phyloP scores from a whole-genome alignment of 1,140 invertebrate species.

The Sitodiplosis mosellana region DNA sequence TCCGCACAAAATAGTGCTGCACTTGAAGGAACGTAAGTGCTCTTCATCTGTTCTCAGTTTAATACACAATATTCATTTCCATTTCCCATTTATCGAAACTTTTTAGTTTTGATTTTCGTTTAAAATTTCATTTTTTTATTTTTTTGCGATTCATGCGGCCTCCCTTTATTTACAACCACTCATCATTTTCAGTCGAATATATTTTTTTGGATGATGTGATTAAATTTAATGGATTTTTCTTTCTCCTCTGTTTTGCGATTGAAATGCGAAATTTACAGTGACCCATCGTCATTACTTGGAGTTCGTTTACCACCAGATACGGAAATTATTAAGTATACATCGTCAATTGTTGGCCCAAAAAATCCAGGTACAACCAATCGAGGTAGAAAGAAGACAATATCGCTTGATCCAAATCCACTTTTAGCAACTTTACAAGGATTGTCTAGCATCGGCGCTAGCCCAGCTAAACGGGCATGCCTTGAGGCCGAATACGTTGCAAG shows the following conservation, averaged over 20 bases:
- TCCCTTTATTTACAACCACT: too few species aligned
- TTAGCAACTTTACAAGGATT: constrained; percentile 45
- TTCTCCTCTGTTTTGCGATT: too few species aligned
- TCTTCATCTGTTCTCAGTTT: too few species aligned
- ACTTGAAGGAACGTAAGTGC: constrained; percentile 38
- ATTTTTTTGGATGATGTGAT: too few species aligned
- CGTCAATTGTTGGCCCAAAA: constrained; percentile 64
- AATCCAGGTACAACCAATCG: constrained; percentile 61
- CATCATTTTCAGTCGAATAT: too few species aligned
- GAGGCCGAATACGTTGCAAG: constrained; percentile 30
- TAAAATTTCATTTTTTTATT: too few species aligned
- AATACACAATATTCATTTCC: too few species aligned
- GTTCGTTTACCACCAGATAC: constrained; percentile 70
- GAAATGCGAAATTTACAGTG: constrained; percentile 40
- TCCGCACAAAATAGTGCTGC: constrained; percentile 28
- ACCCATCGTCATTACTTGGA: constrained; percentile 57
- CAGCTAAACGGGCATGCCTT: constrained; percentile 31
- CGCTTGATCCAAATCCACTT: constrained; percentile 47
- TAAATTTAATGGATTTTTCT: too few species aligned
- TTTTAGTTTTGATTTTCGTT: too few species aligned
- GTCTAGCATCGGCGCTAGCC: constrained; percentile 36
- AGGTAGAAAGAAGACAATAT: constrained; percentile 71
- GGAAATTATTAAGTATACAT: constrained; percentile 76
- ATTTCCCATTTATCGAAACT: too few species aligned
- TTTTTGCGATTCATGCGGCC: too few species aligned